These are phyloP conservation scores for Tiaroga cobitis DNA, from an alignment of 2,797 vertebrate species.

Conservation along the genomic window DNA sequence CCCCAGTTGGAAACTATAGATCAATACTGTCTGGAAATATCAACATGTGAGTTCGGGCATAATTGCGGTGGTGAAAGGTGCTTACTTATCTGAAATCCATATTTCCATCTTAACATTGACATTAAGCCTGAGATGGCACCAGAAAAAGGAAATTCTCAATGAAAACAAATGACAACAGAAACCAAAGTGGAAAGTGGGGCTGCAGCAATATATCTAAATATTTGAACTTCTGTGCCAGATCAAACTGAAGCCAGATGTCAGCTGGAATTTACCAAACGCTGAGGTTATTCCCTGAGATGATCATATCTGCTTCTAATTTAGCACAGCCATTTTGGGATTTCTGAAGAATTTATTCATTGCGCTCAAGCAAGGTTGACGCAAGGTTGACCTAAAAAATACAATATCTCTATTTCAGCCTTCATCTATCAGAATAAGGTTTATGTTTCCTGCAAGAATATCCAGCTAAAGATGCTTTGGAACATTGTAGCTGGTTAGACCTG, in stretches of 20 bases:
- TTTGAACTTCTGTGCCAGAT: constrained; percentile 34
- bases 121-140: constrained; percentile 42
- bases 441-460: background rate
- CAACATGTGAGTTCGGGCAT: constrained; percentile 56
- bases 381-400: background rate
- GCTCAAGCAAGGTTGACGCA: background rate
- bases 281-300: background rate
- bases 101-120: constrained; percentile 51
- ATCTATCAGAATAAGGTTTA: background rate
- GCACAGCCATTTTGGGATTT: background rate
- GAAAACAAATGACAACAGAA: constrained; percentile 41
- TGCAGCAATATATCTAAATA: constrained; percentile 38
- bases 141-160: constrained; percentile 40
- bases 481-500: background rate
- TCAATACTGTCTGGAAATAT: constrained; percentile 64
- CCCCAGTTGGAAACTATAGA: constrained; percentile 46
- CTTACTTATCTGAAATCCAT: constrained; percentile 59
- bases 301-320: constrained; percentile 3
- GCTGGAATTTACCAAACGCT: background rate
- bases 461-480: background rate
- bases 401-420: background rate
- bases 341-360: background rate
- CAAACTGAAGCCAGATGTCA: constrained; percentile 46
- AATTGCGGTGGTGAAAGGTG: constrained; percentile 52
- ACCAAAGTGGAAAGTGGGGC: constrained; percentile 15